Percentiles rank a stretch among this genome's conserved stretches.
Conservation (phyloP, 2,888 invertebrate species). For the Noctua janthina region DNA sequence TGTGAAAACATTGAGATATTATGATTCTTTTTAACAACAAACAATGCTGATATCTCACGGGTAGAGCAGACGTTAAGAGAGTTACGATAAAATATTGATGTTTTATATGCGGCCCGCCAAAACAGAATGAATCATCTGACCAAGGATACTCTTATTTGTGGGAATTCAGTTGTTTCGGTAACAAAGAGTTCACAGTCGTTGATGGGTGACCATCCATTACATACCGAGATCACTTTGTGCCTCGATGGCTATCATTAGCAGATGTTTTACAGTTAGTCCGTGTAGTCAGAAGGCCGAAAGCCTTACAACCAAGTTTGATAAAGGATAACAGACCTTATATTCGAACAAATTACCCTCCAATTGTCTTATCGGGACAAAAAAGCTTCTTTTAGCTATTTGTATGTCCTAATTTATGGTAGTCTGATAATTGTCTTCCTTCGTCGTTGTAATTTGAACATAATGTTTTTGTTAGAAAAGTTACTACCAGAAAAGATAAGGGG, state of each 20-base stretch:
- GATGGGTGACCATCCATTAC: background rate
- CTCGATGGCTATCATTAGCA: background rate
- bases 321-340: background rate
- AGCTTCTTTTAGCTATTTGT: background rate
- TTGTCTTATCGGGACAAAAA: background rate
- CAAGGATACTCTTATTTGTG: conserved; percentile 45
- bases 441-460: background rate
- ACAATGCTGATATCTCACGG: conserved; percentile 36
- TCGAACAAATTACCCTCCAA: background rate
- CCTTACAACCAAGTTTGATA: background rate
- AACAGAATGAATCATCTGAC: conserved; percentile 56
- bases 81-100: conserved; percentile 45
- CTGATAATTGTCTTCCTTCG: background rate
- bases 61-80: conserved; percentile 15
- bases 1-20: conserved; percentile 32
- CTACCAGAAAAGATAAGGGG: background rate
- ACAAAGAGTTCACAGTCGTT: conserved; percentile 18
- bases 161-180: conserved; percentile 23
- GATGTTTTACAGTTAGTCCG: background rate
- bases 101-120: conserved; percentile 29
- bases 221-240: background rate
- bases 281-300: background rate
- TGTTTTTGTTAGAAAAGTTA: background rate
- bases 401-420: no score
- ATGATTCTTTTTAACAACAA: conserved; percentile 39